Conservation (phyloP, 2,113 vertebrate genomes). For the Zapornia atra region DNA sequence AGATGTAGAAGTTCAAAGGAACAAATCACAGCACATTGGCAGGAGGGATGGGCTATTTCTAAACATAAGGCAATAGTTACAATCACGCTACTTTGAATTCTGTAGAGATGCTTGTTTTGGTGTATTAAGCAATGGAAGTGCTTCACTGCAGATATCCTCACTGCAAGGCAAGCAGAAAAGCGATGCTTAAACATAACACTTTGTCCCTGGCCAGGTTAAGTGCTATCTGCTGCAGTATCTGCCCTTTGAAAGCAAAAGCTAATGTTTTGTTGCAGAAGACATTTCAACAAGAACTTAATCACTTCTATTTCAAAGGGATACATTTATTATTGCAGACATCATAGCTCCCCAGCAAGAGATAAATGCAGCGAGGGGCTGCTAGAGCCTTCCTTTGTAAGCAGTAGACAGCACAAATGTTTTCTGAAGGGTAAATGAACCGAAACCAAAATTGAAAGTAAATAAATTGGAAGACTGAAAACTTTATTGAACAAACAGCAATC, state of each 20-base stretch:
- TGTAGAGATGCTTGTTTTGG: not conserved
- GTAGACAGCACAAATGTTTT: conserved; percentile 39
- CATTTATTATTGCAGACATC: conserved; percentile 60
- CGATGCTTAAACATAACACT: not conserved
- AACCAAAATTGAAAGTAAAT: conserved; percentile 67
- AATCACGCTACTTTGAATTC: not conserved
- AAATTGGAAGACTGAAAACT: conserved; percentile 55
- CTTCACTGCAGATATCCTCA: not conserved
- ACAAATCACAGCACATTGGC: not conserved
- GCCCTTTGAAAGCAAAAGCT: conserved; percentile 48
- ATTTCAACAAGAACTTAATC: conserved; percentile 60
- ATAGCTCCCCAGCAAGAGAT: conserved; percentile 17
- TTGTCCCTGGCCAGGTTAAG: conserved; percentile 58
- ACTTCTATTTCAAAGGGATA: conserved; percentile 38
- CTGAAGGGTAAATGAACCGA: conserved; percentile 67
- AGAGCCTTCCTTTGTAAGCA: conserved; percentile 1
- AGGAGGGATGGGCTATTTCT: not conserved
- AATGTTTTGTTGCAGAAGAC: conserved; percentile 60
- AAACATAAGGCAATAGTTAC: not conserved
- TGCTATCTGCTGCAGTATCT: conserved; percentile 21
- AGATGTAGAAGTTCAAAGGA: not conserved
- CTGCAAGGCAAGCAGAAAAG: not conserved
- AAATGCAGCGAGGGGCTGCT: conserved; percentile 45
- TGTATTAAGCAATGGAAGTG: not conserved
- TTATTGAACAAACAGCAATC: conserved; percentile 28